These are phyloP conservation scores for Drosophila prostipennis DNA, from an alignment of 2,888 invertebrate genomes.

Conservation along the genomic window DNA sequence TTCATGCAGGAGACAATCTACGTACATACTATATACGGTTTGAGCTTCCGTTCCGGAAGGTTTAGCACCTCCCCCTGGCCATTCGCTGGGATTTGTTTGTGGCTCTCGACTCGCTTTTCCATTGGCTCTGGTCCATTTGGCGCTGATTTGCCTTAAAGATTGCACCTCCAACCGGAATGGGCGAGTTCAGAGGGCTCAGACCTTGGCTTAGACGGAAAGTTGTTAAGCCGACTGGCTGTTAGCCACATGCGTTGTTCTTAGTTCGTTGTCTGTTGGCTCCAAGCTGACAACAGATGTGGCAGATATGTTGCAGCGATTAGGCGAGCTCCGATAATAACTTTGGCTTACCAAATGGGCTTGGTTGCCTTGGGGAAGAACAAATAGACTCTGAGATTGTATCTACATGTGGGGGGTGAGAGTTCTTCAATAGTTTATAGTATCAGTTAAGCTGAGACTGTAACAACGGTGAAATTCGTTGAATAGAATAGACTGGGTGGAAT, in stretches of 20 bases:
- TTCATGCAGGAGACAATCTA: constrained; percentile 68
- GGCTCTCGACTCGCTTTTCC: constrained; percentile 48
- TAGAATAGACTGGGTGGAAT: too few species aligned
- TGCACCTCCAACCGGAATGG: constrained; percentile 32
- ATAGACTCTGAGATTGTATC: neutral
- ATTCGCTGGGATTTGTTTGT: constrained; percentile 26
- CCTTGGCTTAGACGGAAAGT: constrained; percentile 45
- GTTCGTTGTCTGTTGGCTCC: constrained; percentile 3
- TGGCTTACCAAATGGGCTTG: neutral
- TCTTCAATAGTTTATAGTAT: neutral
- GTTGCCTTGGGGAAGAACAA: neutral
- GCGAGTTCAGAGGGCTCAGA: neutral
- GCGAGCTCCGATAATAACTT: constrained; percentile 20
- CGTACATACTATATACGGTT: constrained; percentile 18
- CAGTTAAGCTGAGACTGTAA: neutral
- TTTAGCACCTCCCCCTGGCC: constrained; percentile 3
- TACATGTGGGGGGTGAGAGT: neutral
- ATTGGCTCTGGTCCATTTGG: constrained; percentile 63
- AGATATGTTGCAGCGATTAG: constrained; percentile 18
- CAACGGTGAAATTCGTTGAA: too few species aligned
- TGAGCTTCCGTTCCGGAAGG: constrained; percentile 43
- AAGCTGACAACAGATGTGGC: neutral
- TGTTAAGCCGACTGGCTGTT: constrained; percentile 55
- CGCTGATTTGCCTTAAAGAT: constrained; percentile 74
- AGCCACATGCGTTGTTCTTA: constrained; percentile 24